These are phyloP conservation scores for Zaprionus lachaisei DNA, from an alignment of 1,140 invertebrate genomes.

Conservation along the genomic window DNA sequence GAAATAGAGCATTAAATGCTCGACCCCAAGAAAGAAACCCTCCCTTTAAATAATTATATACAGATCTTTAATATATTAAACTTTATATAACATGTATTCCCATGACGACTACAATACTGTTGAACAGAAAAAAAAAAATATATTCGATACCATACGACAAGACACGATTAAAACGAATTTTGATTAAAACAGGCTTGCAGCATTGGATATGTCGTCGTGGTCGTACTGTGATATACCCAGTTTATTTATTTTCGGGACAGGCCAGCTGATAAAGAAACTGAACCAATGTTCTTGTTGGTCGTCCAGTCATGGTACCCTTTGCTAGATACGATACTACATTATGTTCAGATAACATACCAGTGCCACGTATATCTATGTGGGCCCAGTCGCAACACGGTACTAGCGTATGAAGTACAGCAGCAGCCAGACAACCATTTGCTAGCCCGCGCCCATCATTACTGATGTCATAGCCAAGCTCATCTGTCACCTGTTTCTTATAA, in stretches of 20 bases:
- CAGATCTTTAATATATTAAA: too few species aligned
- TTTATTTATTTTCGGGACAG: slow-evolving; percentile 74
- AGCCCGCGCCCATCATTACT: slow-evolving; percentile 87
- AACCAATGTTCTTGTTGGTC: slow-evolving; percentile 59
- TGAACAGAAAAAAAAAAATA: too few species aligned
- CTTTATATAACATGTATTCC: too few species aligned
- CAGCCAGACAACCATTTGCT: slow-evolving; percentile 87
- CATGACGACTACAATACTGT: too few species aligned
- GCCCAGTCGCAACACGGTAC: slow-evolving; percentile 87
- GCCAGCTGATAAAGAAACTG: slow-evolving; percentile 85
- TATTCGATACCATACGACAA: too few species aligned
- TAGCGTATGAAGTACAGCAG: slow-evolving; percentile 89
- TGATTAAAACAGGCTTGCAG: too few species aligned
- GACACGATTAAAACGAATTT: too few species aligned
- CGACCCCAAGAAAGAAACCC: too few species aligned
- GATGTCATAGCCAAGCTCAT: slow-evolving; percentile 85
- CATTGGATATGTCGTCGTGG: too few species aligned
- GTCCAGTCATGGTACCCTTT: slow-evolving; percentile 84
- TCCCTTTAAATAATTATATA: too few species aligned
- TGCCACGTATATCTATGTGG: slow-evolving; percentile 89
- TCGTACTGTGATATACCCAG: not conserved
- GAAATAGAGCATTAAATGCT: not conserved
- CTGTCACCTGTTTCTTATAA: slow-evolving; percentile 90
- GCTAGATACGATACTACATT: slow-evolving; percentile 87
- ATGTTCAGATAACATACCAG: slow-evolving; percentile 85